Percentiles rank a stretch among this genome's conserved stretches.
Evolutionary conservation across 2,797 vertebrate genomes (phyloP).

Genomic region (Fratercula arctica): DNA sequence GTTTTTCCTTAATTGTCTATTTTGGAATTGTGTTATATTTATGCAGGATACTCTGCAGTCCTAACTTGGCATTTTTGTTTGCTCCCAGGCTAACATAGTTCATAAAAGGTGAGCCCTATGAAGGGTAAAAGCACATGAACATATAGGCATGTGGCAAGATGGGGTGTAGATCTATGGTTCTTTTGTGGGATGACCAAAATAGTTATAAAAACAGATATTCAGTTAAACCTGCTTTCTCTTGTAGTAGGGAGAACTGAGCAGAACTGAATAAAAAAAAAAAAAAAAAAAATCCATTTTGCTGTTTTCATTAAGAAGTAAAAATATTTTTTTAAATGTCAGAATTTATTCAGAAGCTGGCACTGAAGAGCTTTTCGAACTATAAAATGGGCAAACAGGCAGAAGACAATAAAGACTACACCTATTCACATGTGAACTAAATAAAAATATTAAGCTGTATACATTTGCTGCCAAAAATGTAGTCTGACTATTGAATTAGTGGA

Average conservation of each 20-base stretch:
- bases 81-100: background rate
- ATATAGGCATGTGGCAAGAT: background rate
- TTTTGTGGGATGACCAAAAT: background rate
- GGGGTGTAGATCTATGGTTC: background rate
- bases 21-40: background rate
- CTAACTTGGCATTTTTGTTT: background rate
- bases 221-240: background rate
- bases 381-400: background rate
- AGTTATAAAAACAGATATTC: background rate
- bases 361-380: background rate
- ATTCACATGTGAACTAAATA: background rate
- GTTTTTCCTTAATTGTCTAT: background rate
- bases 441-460: background rate
- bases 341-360: background rate
- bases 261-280: background rate
- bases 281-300: background rate
- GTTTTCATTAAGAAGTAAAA: background rate
- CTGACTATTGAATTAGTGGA: conserved; percentile 9
- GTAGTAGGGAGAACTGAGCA: background rate
- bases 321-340: background rate
- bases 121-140: background rate
- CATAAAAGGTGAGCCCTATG: background rate
- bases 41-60: background rate
- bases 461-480: background rate
- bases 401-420: background rate